Evolutionary conservation across 2,113 vertebrate species (phyloP), one percentile per base, ranked within the genome.

Genomic region (Sceloporus tristichus): DNA sequence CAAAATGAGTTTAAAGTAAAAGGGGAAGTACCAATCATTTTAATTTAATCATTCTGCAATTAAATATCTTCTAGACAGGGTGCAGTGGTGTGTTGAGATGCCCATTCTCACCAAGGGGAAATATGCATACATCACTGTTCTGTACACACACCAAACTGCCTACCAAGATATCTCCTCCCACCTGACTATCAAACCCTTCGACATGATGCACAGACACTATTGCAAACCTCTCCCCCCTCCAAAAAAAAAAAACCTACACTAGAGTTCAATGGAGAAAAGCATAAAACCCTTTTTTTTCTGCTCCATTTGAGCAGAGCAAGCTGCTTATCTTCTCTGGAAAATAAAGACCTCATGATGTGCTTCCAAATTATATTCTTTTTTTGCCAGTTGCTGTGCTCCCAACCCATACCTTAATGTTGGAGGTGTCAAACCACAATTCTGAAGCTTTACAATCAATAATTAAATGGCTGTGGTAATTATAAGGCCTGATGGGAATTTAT

Each of bases 391-490:
- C 75, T 92, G 25, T 75, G 59, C n/a, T 91, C 21, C 53, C 87
- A 14, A 88, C 34, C 29, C 79, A 14, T 78, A 62, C 71, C 71
- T 86, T 81, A 70, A 89, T 82, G 71, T 82, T 79, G 71, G 62
- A 48, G 53, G 92, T 93, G 89, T 92, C 91, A 92, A 90, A 65
- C 73, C 88, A 84, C 40, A 75, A 84, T 89, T 91, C 87, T 73
- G 83, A 81, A 88, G 48, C 68, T 29, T 93, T 87, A 89, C 89
- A 92, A 92, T 91, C 73, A 90, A 91, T 90, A 93, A 94, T 94
- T 94, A 88, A 93, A 76, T 74, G 92, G 71, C 27, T 80, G 87
- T 71, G 75, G 89, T 88, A 92, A 94, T 93, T 94, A 91, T 48
- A 90, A 80, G 78, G 34, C 62, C 48, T 0, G 79, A 70, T 40